Percentiles rank a stretch among this genome's conserved stretches.
phyloP scores from a whole-genome alignment of 35 echinoderm and acorn worm species.

The Lytechinus pictus region DNA sequence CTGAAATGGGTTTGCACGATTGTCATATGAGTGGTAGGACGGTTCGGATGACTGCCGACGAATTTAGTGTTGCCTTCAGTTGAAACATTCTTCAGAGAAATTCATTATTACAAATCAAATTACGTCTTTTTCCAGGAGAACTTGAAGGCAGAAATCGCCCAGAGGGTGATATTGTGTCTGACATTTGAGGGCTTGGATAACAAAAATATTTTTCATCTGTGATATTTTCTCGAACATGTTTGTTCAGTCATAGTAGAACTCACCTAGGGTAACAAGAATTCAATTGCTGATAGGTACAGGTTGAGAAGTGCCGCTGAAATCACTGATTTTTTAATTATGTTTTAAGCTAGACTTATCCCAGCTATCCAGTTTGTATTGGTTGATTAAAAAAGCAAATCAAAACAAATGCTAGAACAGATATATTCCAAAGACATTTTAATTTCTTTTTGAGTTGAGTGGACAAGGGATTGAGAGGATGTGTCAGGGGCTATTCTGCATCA shows the following conservation, averaged over 20 bases:
- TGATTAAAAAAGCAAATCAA: neutral
- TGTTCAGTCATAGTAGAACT: neutral
- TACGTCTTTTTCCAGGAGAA: neutral
- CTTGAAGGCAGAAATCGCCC: neutral
- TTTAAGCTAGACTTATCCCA: neutral
- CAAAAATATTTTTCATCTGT: neutral
- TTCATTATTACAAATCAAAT: neutral
- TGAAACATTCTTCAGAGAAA: neutral
- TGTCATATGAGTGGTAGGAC: too few species aligned
- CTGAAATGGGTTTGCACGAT: too few species aligned
- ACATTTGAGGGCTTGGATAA: conserved; percentile 7
- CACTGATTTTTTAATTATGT: neutral
- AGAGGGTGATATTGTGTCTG: neutral
- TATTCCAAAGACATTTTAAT: neutral
- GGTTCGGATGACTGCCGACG: too few species aligned
- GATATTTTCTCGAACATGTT: neutral
- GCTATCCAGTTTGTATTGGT: neutral
- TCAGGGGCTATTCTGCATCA: neutral
- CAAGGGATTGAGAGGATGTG: neutral
- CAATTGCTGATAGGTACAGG: neutral
- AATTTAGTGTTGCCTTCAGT: neutral
- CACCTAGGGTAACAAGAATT: neutral
- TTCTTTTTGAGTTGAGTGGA: neutral
- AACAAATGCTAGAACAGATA: neutral
- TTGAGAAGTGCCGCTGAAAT: neutral